Evolutionary conservation across 2,888 invertebrate species (phyloP), one percentile per base, ranked within the genome.

Genomic region (Lasioglossum oenotherae): DNA sequence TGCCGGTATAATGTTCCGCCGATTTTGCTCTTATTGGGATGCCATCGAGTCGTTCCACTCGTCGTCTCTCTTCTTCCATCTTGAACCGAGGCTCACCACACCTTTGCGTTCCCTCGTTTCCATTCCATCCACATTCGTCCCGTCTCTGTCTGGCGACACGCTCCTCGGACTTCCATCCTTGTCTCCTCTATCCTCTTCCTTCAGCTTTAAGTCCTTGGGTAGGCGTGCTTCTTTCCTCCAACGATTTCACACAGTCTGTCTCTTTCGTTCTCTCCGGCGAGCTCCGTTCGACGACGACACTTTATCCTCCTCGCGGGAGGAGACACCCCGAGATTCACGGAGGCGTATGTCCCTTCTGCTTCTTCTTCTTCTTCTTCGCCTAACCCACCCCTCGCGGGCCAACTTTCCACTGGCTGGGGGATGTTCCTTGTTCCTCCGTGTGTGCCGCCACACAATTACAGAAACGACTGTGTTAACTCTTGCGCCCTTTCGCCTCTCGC

Each of bases 11-110:
- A 87, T 87, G 88, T 88, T 87, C 85, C 89, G 71, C 79, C 84
- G 80, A 92, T 92, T 91, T 92, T 92, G 90, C 88, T 92, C 91
- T 92, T 91, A 89, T 92, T 93, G 93, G 92, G 91, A 93, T 93
- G 88, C 92, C 92, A 90, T 90, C 87, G 88, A 87, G 89, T 87
- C 89, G 88, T 87, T 83, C 85, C 88, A 81, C 83, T 88, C 80
- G 57, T 73, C 71, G 71, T 78, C 78, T 46, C 79, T 64, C 81
- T 78, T 77, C 81, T 75, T 77, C 78, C 73, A 31, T 49, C 76
- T 53, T 76, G 74, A 53, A 16, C 46, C 49, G 19, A 35, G 77
- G 67, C 31, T 73, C 78, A 38, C 72, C 78, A 81, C 78, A 74
- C 81, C 81, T 73, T 60, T 78, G 46, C 75, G 69, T 84, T 80